Conservation (phyloP, 2,888 invertebrate genomes). For the Ophion slaviceki region DNA sequence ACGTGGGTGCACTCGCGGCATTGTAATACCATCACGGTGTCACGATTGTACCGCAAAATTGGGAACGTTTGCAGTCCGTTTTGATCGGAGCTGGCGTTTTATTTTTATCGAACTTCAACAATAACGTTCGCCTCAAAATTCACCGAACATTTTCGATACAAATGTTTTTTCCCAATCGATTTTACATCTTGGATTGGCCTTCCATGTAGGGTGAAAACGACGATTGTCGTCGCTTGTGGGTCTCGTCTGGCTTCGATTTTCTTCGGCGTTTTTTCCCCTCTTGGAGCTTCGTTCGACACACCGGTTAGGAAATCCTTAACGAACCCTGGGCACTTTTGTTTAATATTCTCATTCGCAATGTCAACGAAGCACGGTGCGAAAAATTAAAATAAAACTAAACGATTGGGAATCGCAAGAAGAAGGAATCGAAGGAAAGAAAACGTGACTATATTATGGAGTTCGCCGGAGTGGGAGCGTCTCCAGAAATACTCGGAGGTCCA, state of each 20-base stretch:
- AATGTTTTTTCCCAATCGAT: background rate
- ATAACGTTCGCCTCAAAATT: conserved; percentile 18
- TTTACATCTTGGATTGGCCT: background rate
- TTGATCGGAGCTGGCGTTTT: conserved; percentile 18
- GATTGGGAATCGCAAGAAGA: background rate
- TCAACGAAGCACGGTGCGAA: background rate
- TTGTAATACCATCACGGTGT: conserved; percentile 20
- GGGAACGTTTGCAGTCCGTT: conserved; percentile 20
- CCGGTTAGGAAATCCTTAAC: background rate
- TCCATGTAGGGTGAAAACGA: background rate
- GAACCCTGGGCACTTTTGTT: background rate
- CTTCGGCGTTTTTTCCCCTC: conserved; percentile 1
- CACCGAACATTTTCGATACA: background rate
- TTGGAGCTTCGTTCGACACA: background rate
- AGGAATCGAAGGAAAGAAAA: conserved; percentile 6
- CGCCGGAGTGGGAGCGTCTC: conserved; percentile 1
- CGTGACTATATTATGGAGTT: background rate
- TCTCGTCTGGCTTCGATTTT: conserved; percentile 24
- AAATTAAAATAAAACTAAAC: background rate
- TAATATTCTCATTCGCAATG: background rate
- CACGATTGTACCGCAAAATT: background rate
- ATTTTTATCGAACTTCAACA: conserved; percentile 6
- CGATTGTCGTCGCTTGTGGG: background rate
- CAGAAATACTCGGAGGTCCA: conserved; percentile 43
- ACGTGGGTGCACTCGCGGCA: background rate